Percentiles rank a stretch among this genome's conserved stretches.
Evolutionary conservation across 2,113 vertebrate species (phyloP).

Genomic region (Heterocephalus glaber): DNA sequence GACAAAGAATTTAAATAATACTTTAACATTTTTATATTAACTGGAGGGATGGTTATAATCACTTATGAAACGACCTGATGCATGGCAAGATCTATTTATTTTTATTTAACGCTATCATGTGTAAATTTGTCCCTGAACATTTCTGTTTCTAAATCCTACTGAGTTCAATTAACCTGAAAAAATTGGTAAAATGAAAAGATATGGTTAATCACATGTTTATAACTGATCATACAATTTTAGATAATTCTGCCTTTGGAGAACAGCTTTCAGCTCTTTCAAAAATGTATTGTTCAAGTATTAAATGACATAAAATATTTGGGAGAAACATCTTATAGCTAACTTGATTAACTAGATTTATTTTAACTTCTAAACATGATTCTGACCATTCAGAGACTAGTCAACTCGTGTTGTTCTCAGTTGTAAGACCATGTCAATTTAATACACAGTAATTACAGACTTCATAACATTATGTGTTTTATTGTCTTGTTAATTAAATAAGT

Average conservation of each 20-base stretch:
- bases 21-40: neutral
- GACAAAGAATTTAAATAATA: neutral
- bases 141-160: conserved; percentile 20
- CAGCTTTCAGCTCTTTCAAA: neutral
- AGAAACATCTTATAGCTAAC: neutral
- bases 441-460: neutral
- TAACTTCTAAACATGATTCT: neutral
- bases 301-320: neutral
- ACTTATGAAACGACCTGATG: neutral
- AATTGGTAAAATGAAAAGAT: conserved; percentile 1
- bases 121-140: neutral
- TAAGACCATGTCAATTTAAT: neutral
- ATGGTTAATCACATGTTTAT: neutral
- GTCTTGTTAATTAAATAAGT: neutral
- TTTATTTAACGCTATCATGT: neutral
- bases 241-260: neutral
- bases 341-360: neutral
- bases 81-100: neutral
- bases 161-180: conserved; percentile 49
- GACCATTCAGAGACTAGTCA: neutral
- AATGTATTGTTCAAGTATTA: neutral
- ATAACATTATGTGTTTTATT: neutral
- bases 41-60: neutral
- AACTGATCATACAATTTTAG: neutral
- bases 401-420: neutral